Percentiles rank a stretch among this genome's conserved stretches.
Conservation (phyloP, 1,140 invertebrate genomes). For the Lepidurus apus region DNA sequence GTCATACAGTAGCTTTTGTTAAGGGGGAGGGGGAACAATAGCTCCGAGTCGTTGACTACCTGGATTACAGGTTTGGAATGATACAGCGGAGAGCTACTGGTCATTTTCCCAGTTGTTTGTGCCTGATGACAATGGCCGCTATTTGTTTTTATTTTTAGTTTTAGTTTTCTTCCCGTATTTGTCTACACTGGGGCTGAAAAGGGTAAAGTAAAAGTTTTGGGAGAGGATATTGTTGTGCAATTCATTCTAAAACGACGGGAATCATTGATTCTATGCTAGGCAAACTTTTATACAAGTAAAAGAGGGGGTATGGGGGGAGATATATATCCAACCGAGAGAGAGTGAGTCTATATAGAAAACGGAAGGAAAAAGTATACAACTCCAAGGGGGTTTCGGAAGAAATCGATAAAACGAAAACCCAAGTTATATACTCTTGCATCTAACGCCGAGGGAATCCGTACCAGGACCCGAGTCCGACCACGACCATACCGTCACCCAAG, state of each 20-base stretch:
- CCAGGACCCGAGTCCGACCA: neutral
- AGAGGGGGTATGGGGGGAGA: neutral
- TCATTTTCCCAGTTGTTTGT: conserved; percentile 6
- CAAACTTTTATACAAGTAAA: neutral
- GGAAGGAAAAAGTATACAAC: conserved; percentile 19
- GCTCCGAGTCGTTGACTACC: conserved; percentile 20
- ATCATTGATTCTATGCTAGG: neutral
- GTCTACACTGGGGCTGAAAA: neutral
- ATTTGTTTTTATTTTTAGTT: neutral
- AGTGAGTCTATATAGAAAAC: neutral
- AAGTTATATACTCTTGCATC: conserved; percentile 15
- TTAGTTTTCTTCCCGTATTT: neutral
- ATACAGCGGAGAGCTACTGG: conserved; percentile 12
- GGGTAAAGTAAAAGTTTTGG: neutral
- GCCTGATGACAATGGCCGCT: neutral
- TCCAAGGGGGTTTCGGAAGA: neutral
- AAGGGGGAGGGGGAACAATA: neutral
- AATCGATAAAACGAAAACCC: conserved; percentile 17
- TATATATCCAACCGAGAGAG: conserved; percentile 21
- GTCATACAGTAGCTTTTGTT: neutral
- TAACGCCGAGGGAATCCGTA: conserved; percentile 18
- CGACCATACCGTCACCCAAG: neutral
- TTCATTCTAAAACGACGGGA: neutral
- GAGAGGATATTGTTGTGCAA: neutral
- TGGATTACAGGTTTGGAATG: conserved; percentile 15